Percentiles rank a stretch among this genome's conserved stretches.
These are phyloP conservation scores for Pammene fasciana DNA, from an alignment of 2,888 invertebrate genomes.

Conservation along the genomic window DNA sequence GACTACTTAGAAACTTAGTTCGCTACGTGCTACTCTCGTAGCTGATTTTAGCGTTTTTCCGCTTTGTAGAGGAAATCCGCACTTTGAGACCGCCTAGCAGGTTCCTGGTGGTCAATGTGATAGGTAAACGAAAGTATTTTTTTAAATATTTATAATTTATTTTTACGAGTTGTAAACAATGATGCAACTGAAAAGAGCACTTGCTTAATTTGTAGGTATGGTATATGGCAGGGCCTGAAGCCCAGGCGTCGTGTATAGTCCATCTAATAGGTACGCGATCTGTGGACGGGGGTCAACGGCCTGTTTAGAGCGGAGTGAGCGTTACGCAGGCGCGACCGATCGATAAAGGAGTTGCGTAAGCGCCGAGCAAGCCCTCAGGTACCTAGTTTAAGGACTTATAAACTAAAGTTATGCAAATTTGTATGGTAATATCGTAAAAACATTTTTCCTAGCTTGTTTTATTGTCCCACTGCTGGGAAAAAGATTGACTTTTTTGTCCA, in stretches of 20 bases:
- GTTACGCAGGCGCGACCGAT: constrained; percentile 71
- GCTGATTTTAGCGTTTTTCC: too few species aligned
- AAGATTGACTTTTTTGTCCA: too few species aligned
- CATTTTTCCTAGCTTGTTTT: too few species aligned
- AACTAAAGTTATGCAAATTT: not conserved
- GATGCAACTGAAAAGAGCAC: not conserved
- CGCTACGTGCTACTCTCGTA: too few species aligned
- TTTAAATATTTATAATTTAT: too few species aligned
- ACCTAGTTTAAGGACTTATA: constrained; percentile 47
- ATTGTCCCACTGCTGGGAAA: too few species aligned
- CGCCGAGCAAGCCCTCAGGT: constrained; percentile 70
- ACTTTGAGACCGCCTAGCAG: too few species aligned
- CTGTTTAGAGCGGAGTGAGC: constrained; percentile 68
- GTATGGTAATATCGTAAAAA: not conserved
- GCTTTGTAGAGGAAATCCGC: too few species aligned
- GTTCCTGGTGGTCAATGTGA: too few species aligned
- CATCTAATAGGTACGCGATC: not conserved
- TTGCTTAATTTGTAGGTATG: not conserved
- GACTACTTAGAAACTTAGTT: too few species aligned
- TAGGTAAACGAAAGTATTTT: too few species aligned
- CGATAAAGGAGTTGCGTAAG: constrained; percentile 76
- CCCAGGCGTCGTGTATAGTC: not conserved
- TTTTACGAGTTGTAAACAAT: not conserved
- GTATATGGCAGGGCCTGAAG: not conserved
- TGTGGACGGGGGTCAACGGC: constrained; percentile 64